Base-by-base conservation (phyloP, 2,888 invertebrate genomes). In the Nomada ruficornis region DNA sequence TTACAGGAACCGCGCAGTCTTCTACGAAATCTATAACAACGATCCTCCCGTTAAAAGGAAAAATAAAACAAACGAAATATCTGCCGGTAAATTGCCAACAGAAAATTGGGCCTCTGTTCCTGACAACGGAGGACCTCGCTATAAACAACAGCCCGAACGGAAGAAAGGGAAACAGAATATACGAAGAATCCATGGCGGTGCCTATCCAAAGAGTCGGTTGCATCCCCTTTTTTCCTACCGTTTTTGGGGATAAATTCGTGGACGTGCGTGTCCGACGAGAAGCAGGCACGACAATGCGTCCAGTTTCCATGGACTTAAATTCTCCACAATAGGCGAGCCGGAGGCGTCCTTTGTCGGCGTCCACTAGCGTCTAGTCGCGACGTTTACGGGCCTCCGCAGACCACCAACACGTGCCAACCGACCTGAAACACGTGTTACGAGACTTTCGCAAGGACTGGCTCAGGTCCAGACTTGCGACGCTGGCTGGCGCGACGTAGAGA, bases 331-430 rank as follows among this genome's bases (percentile, higher is more conserved):
- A 80, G 88, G 82, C 87, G 85, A 87, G 82, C 68, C 80, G 72
- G 75, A 59, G 83, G 78, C 71, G 82, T 44, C 85, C 91, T 90
- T 89, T 89, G 91, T 91, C 90, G 91, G 90, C 89, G 73, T 78
- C 85, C 59, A 69, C 71, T 3, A 63, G 76, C 77, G 73, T 71
- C 73, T 64, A 83, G 87, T 86, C 86, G 82, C 86, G 85, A 77
- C 83, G 79, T 83, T 85, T 84, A 84, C 83, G 79, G 86, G 70
- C 73, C 79, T 70, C 60, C 26, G 26, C 79, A 88, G 91, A 91
- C 91, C 91, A 91, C 91, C 91, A 90, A 88, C 90, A 91, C 90
- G 91, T 90, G 90, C 83, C 81, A 79, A 77, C 79, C 54, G 78
- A 72, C 77, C 76, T 70, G 83, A 76, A 88, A 89, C 90, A 90